Evolutionary conservation across 2,888 invertebrate species (phyloP), one percentile per base, ranked within the genome.

Genomic region (Allacma fusca): DNA sequence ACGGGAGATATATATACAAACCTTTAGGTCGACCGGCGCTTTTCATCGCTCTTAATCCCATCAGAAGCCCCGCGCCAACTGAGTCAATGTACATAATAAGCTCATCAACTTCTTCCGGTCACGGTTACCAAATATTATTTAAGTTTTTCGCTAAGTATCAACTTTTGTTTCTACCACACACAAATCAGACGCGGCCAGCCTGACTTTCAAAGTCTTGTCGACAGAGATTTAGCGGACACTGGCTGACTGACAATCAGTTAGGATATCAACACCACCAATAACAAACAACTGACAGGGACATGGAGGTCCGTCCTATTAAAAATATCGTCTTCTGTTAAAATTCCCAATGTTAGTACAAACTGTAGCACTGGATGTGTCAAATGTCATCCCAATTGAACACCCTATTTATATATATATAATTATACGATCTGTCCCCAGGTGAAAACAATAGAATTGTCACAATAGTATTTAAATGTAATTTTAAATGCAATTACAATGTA

Each of bases 11-110:
- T 34, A n/a, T 34, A 9, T 26, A 28, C 89, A 89, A 89, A 93
- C 92, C 92, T 92, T 92, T 93, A 88, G 92, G 91, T 91, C 92
- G 92, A 90, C 91, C 92, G 90, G 92, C 92, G 89, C 93, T 92
- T 91, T 93, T 93, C 92, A 93, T 92, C 88, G 91, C 90, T 91
- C 93, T 93, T 91, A 93, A 92, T 92, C 93, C 93, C 93, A 93
- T 93, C 90, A 92, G 78, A 78, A 83, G 79, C 69, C 81, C 81
- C 78, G 80, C 69, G 59, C 82, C 81, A 26, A 83, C 82, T 44
- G 82, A 81, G 78, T 83, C 83, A 83, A 83, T 80, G 81, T 83
- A 83, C 83, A 83, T 83, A 80, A 23, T 74, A 40, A 44, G 64
- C 75, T 43, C 65, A 62, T 73, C 75, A 76, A 69, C 40, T 34